Evolutionary conservation across 2,888 invertebrate genomes (phyloP), one percentile per base, ranked within the genome.

Genomic region (Drosophila anceps): DNA sequence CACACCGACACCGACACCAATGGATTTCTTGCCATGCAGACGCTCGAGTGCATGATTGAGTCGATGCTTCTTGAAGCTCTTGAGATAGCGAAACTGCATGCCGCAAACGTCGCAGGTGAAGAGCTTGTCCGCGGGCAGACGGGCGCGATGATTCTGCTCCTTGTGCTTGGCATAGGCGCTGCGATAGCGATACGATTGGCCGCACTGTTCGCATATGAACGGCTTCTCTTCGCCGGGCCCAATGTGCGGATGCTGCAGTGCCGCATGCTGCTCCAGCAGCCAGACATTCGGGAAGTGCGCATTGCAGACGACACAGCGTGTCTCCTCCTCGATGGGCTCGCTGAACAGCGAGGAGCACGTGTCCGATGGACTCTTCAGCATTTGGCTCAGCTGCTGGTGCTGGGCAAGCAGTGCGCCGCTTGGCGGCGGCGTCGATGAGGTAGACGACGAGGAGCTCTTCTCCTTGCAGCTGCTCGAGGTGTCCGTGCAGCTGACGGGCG

Each of bases 61-160:
- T 29, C 97, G 95, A 91, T 97, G 97, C 92, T 98, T 97, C 92
- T 97, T 97, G 93, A 98, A 97, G 0, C 97, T 97, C 91, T 97
- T 97, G 55, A 97, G 94, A 92, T 97, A 97, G 78, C 97, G 95
- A 63, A 97, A 98, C 92, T 97, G 97, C 97, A 97, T 97, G 70
- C 97, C 97, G 92, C 97, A 98, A 4, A 97, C 97, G 91, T 97
- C 97, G 91, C 97, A 98, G 24, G 97, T 97, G 93, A 97, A 98
- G 20, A 97, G 94, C 92, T 97, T 97, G 92, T 97, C 97, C 31
- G 97, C 97, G 3, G 97, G 97, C 50, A 97, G 94, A 20, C 97
- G 94, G 4, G 97, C 97, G 24, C 97, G 95, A 91, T 98, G 97
- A 91, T 98, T 97, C 92, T 97, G 97, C 92, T 97, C 97, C 60